Base-by-base conservation (phyloP, 2,113 vertebrate genomes). In the Ellobius talpinus region DNA sequence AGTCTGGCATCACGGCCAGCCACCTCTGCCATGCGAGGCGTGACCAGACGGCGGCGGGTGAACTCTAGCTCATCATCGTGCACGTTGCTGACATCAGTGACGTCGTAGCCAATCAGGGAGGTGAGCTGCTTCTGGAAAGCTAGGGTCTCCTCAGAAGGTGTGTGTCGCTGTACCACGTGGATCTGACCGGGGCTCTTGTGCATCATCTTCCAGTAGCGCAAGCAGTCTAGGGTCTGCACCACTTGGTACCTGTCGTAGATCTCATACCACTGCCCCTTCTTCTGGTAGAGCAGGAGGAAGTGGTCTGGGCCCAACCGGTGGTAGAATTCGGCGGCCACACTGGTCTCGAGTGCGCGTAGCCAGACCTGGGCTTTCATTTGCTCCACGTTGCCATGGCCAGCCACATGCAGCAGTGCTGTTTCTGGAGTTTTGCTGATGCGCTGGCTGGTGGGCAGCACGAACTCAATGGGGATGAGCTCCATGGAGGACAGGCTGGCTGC, bases 21-120 rank as follows among this genome's bases (percentile, higher is more conserved):
- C 77, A 99, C 98, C 94, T 99, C 99, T 5, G 99, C 98, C 98
- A 99, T 99, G 12, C 99, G 99, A 0, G 99, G 99, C 1, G 99
- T 99, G 93, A 99, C 98, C 90, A 99, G 98, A 95, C 99, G 99
- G 96, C 99, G 99, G 17, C 99, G 99, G 0, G 99, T 99, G 98
- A 99, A 99, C 98, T 99, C 99, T 19, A 99, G 99, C 94, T 99
- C 99, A 0, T 99, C 99, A 11, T 99, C 99, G 1, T 99, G 99
- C 52, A 99, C 99, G 0, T 99, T 99, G 98, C 99, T 99, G 66
- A 99, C 99, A 10, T 99, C 99, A 0, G 99, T 99, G 87, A 99
- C 99, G 24, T 99, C 99, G 6, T 99, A 99, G 95, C 99, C 99
- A 1, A 99, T 99, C 58, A 99, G 98, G 96, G 99, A 97, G 4